phyloP scores from a whole-genome alignment of 2,113 vertebrate genomes.

The Hypanus sabinus region DNA sequence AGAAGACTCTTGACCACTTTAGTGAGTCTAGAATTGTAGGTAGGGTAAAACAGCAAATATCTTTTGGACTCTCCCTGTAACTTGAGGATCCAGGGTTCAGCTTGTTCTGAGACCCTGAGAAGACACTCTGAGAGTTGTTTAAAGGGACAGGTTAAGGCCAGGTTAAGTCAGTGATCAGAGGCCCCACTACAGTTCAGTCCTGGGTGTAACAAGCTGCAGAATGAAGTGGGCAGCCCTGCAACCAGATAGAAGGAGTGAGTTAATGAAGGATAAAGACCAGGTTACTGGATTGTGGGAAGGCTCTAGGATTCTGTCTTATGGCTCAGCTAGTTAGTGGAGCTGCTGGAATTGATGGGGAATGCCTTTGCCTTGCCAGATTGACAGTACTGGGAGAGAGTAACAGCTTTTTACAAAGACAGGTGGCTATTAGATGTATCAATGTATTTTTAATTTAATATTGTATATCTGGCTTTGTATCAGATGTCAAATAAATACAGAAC shows the following conservation, averaged over 20 bases:
- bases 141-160: background rate
- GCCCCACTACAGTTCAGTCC: background rate
- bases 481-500: constrained; percentile 5
- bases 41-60: too few relatives aligned
- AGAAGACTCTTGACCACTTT: too few relatives aligned
- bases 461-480: background rate
- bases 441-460: constrained; percentile 14
- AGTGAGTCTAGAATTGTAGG: too few relatives aligned
- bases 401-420: background rate
- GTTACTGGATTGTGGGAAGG: too few relatives aligned
- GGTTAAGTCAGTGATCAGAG: background rate
- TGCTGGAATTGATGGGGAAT: background rate
- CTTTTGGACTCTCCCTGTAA: background rate
- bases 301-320: background rate
- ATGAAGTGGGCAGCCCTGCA: background rate
- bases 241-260: background rate
- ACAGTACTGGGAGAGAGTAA: background rate
- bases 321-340: background rate
- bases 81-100: background rate
- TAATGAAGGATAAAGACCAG: background rate
- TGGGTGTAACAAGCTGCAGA: background rate
- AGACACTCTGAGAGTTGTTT: background rate
- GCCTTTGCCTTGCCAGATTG: background rate
- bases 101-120: background rate
- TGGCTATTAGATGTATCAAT: background rate